Evolutionary conservation across 2,888 invertebrate genomes (phyloP), one percentile per base, ranked within the genome.

Genomic region (Lasius fuliginosus): DNA sequence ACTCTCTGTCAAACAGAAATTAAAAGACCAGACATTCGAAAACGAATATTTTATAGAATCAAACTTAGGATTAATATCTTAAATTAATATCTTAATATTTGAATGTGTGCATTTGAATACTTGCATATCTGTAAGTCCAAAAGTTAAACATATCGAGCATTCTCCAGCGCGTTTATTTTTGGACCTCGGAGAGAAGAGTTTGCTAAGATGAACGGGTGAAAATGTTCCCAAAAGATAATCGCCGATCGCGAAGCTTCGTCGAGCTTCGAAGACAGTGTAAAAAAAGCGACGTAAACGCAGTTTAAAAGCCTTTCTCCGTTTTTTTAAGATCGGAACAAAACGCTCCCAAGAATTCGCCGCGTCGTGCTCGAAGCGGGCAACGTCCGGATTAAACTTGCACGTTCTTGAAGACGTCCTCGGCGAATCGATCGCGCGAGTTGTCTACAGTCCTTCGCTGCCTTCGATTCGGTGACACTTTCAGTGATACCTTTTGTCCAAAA

Each of bases 361-460:
- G 46, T 42, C 67, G 56, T 33, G 71, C 71, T 58, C 76, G 76
- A 67, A 53, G 53, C 79, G 73, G 46, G 60, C 79, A 60, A 71
- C n/a, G 79, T 40, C 36, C 77, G 27, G 60, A 71, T 73, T 60
- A 81, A 81, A 60, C 58, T 60, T 62, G 60, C 46, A 60, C 79
- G 73, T 81, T 81, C 73, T 27, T 23, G 79, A 46, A 46, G 71
- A 79, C 18, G 53, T 36, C 23, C 36, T 18, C 67, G 18, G 18
- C 79, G 73, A 81, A 81, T 81, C 73, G 79, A 81, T 81, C 73
- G 46, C 18, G 60, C 71, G 79, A 73, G 73, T 81, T 36, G 79
- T 46, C 77, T 12, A 58, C 71, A 36, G 73, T 81, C 9, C 60
- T 60, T 23, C 68, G 76, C 12, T 68, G 68, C 40, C 76, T 68